Evolutionary conservation across 64 coral and sea anemone species (phyloP).

Genomic region (Platygyra sinensis): DNA sequence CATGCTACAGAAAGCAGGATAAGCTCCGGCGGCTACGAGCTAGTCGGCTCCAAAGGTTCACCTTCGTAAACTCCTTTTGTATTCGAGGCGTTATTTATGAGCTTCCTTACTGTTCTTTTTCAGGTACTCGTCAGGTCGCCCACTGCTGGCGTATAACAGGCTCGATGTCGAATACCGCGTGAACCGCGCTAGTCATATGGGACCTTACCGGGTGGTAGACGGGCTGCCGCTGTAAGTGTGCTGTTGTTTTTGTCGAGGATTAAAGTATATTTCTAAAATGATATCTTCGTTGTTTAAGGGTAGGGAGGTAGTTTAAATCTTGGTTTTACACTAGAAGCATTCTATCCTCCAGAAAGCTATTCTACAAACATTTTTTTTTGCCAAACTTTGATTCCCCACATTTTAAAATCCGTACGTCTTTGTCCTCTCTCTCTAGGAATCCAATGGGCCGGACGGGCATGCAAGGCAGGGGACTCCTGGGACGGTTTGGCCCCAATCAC

Average conservation of each 20-base stretch:
- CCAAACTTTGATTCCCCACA: not conserved
- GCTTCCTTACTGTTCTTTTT: not conserved
- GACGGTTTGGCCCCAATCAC: constrained; percentile 96
- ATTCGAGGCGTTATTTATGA: not conserved
- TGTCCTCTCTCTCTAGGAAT: constrained; percentile 60
- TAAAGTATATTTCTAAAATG: no score
- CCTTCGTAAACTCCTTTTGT: not conserved
- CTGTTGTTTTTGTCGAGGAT: not conserved
- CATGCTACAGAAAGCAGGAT: no score
- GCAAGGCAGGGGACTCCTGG: constrained; percentile 81
- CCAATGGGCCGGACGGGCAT: constrained; percentile 98
- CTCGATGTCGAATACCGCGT: constrained; percentile 78
- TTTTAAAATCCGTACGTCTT: not conserved
- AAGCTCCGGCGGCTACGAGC: no score
- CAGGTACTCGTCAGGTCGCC: constrained; percentile 55
- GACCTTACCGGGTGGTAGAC: constrained; percentile 70
- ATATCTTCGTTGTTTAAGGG: not conserved
- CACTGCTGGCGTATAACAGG: constrained; percentile 71
- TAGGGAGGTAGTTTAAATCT: not conserved
- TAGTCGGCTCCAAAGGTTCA: no score
- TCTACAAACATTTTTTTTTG: no score
- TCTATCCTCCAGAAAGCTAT: no score
- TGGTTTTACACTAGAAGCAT: not conserved
- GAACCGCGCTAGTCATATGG: constrained; percentile 85
- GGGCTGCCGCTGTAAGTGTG: constrained; percentile 78